Evolutionary conservation across 2,888 invertebrate genomes (phyloP).

Genomic region (Netelia inedita): DNA sequence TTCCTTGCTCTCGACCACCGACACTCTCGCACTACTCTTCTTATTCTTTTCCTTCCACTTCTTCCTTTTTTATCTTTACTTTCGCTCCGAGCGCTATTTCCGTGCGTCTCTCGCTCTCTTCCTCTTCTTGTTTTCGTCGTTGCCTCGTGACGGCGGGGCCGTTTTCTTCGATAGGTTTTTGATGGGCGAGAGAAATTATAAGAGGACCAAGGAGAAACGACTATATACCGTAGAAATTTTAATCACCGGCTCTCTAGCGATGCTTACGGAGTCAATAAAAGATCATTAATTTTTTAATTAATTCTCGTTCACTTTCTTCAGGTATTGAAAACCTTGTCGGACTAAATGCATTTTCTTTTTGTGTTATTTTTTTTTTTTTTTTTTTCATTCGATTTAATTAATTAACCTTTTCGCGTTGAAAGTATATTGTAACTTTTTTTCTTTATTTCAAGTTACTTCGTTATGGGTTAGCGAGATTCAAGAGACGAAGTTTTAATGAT

Average conservation of each 20-base stretch:
- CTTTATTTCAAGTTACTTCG: too few species aligned
- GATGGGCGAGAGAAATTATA: constrained; percentile 14
- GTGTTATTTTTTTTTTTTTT: neutral
- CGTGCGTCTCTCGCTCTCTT: constrained; percentile 29
- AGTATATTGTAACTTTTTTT: too few species aligned
- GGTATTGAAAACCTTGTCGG: neutral
- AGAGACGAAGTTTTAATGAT: too few species aligned
- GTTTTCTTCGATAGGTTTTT: constrained; percentile 24
- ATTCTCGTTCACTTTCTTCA: neutral
- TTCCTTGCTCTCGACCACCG: constrained; percentile 64
- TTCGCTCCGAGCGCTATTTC: constrained; percentile 56
- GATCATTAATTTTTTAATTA: constrained; percentile 14
- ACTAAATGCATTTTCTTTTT: neutral
- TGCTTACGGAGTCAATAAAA: constrained; percentile 18
- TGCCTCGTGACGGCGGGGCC: constrained; percentile 18
- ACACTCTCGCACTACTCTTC: constrained; percentile 52
- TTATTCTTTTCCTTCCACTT: constrained; percentile 18
- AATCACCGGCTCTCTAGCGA: constrained; percentile 1
- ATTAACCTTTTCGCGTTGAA: too few species aligned
- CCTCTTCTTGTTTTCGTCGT: constrained; percentile 39
- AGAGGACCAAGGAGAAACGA: constrained; percentile 20
- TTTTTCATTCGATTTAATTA: neutral
- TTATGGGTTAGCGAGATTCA: too few species aligned
- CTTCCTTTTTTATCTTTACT: constrained; percentile 29
- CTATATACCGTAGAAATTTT: constrained; percentile 23